Evolutionary conservation across 2,797 vertebrate species (phyloP), one percentile per base, ranked within the genome.

Genomic region (Cyclura pinguis): DNA sequence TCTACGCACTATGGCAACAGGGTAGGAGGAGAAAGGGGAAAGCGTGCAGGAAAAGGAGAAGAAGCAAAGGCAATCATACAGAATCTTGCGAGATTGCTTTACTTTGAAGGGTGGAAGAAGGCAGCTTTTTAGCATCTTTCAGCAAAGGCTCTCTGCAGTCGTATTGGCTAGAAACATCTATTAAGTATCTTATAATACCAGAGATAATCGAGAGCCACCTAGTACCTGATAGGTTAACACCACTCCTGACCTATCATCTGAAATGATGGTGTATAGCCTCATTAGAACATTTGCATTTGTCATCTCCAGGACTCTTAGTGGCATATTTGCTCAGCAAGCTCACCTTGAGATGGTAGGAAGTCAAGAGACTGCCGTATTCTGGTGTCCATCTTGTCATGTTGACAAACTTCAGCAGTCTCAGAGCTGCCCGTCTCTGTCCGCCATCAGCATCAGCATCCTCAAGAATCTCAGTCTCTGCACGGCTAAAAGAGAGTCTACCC

Each of bases 341-440:
- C 13, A 91, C 90, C 90, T 91, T 91, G 47, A 91, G 90, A n/a
- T 91, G 90, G 74, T 91, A 91, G 84, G 90, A 91, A 57, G 78
- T 86, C 84, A 91, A 42, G 84, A 91, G 64, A 55, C 86, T 81
- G 77, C 90, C 87, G 18, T 91, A 91, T 35, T 86, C 69, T 0
- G 84, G 84, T 2, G 3, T 76, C 90, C 90, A 91, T 67, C 59
- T 76, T 13, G 78, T 88, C 47, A 3, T 42, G 57, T 82, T 91
- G 78, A 89, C 72, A 86, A 82, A 82, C 87, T 91, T 91, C 12
- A 91, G 77, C 18, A 91, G 12, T 18, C 57, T 80, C 47, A 91
- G 73, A 20, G 77, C 90, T 32, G n/a, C 55, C 77, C 2, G 16
- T 14, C 90, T 86, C 10, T 85, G 77, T 13, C 90, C 90, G 2